A percentile compares a stretch with the other conserved stretches of the same genome.
Evolutionary conservation across 2,113 vertebrate genomes (phyloP).

Genomic region (Lophotis ruficrista): DNA sequence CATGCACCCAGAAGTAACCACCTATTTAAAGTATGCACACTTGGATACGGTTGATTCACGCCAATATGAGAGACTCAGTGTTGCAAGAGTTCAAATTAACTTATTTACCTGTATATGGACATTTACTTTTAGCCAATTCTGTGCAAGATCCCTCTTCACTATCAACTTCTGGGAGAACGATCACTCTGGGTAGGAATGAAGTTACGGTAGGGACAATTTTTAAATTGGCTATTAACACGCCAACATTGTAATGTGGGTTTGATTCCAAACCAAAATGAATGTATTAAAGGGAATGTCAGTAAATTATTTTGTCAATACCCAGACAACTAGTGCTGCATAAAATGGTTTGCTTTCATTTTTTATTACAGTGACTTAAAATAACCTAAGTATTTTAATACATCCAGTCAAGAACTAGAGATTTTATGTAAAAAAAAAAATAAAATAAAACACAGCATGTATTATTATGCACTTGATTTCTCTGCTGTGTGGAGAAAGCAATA

Average conservation of each 20-base stretch:
- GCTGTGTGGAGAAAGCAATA: conserved; percentile 89
- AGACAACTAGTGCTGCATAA: conserved; percentile 74
- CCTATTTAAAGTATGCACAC: background rate
- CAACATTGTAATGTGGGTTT: conserved; percentile 59
- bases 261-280: conserved; percentile 78
- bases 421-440: conserved; percentile 69
- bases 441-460: conserved; percentile 81
- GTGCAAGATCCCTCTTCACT: conserved; percentile 32
- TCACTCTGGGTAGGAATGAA: conserved; percentile 67
- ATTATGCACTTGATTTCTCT: conserved; percentile 90
- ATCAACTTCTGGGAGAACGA: conserved; percentile 10
- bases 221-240: conserved; percentile 55
- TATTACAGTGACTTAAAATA: conserved; percentile 76
- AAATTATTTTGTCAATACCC: conserved; percentile 78
- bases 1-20: conserved; percentile 14
- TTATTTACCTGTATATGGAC: conserved; percentile 67
- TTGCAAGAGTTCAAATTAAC: conserved; percentile 49
- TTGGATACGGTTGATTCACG: background rate
- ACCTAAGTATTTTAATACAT: conserved; percentile 76
- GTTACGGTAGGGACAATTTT: conserved; percentile 28
- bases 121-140: conserved; percentile 9
- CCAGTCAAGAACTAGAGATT: conserved; percentile 74
- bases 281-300: conserved; percentile 71
- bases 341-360: conserved; percentile 66
- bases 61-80: conserved; percentile 24